A percentile compares a stretch with the other conserved stretches of the same genome.
phyloP scores from a whole-genome alignment of 1,140 invertebrate genomes.

The Ceratitis capitata region DNA sequence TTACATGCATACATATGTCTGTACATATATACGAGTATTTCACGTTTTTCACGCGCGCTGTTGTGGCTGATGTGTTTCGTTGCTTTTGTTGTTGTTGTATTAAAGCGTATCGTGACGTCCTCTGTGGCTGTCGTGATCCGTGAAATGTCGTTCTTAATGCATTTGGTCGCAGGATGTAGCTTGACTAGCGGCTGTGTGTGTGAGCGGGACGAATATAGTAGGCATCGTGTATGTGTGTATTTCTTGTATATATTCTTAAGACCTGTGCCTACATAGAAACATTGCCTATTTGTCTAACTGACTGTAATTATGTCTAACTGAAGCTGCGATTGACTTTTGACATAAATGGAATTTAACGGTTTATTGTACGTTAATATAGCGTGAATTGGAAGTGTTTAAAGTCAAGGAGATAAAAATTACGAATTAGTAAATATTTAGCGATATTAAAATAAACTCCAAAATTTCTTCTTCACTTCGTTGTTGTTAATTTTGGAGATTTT shows the following conservation, averaged over 20 bases:
- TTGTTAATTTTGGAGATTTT: too few species aligned
- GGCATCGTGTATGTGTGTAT: too few species aligned
- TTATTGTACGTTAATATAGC: background rate
- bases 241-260: too few species aligned
- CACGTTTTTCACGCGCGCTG: background rate
- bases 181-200: background rate
- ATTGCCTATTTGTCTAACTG: background rate
- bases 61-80: background rate
- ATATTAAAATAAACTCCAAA: too few species aligned
- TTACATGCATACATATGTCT: too few species aligned
- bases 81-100: background rate
- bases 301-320: background rate
- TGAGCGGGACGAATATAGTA: background rate
- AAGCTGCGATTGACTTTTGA: background rate
- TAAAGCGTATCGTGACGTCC: conserved; percentile 3
- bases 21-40: background rate
- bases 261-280: too few species aligned
- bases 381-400: background rate
- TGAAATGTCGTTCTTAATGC: conserved; percentile 24
- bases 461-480: too few species aligned
- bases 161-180: background rate
- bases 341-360: background rate
- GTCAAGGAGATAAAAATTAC: background rate
- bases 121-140: background rate
- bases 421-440: too few species aligned